A percentile compares a stretch with the other conserved stretches of the same genome.
These are phyloP conservation scores for Monopis laevigella DNA, from an alignment of 2,888 invertebrate species.

Conservation along the genomic window DNA sequence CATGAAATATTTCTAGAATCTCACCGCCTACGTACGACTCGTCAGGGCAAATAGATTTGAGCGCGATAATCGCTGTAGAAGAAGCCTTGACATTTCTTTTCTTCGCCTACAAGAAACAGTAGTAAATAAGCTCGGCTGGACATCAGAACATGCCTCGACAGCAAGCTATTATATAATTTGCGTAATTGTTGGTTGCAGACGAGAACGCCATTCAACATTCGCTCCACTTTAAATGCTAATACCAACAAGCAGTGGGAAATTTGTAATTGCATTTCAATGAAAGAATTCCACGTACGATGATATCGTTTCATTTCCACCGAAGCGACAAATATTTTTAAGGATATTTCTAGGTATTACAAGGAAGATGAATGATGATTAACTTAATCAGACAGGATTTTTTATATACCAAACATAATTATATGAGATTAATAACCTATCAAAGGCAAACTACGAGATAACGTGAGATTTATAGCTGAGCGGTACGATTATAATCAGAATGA, in stretches of 20 bases:
- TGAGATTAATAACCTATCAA: constrained; percentile 6
- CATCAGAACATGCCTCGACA: constrained; percentile 35
- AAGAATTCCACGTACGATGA: constrained; percentile 3
- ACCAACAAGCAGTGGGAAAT: constrained; percentile 17
- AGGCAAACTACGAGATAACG: constrained; percentile 6
- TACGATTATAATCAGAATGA: constrained; percentile 9
- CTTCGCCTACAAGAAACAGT: constrained; percentile 21
- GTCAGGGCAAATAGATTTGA: constrained; percentile 7
- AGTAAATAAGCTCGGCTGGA: constrained; percentile 36
- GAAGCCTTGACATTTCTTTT: constrained; percentile 42
- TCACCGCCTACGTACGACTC: constrained; percentile 8
- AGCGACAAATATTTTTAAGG: too few species aligned
- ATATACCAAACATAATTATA: too few species aligned
- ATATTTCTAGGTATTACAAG: too few species aligned
- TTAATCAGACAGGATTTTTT: too few species aligned
- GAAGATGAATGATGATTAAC: too few species aligned
- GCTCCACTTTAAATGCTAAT: constrained; percentile 43
- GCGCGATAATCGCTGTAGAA: constrained; percentile 2
- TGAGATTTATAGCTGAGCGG: constrained; percentile 9
- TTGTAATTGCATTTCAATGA: constrained; percentile 4
- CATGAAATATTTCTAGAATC: constrained; percentile 5
- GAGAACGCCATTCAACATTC: constrained; percentile 31
- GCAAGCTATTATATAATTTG: constrained; percentile 52
- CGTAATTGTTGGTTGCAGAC: constrained; percentile 45
- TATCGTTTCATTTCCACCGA: neutral